These are phyloP conservation scores for Hucho hucho DNA, from an alignment of 2,113 vertebrate species.

Conservation along the genomic window DNA sequence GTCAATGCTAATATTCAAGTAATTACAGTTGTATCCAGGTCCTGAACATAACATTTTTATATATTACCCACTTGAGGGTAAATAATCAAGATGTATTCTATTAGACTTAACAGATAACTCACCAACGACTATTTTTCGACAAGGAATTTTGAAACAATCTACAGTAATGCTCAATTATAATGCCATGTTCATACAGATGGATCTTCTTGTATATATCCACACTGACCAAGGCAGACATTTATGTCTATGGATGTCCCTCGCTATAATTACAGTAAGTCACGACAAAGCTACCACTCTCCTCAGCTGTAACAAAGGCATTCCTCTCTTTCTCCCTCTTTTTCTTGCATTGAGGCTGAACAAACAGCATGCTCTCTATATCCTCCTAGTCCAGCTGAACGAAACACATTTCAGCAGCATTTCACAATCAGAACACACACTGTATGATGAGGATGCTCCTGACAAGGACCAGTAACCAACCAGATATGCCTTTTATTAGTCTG, in stretches of 20 bases:
- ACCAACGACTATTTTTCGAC: not conserved
- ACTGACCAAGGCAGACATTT: not conserved
- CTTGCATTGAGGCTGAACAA: constrained; percentile 1
- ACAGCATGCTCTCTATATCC: constrained; percentile 7
- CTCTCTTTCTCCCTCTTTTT: not conserved
- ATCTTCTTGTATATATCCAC: not conserved
- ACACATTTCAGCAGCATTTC: not conserved
- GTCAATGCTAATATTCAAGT: too few relatives aligned
- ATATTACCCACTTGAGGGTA: too few relatives aligned
- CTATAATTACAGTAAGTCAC: not conserved
- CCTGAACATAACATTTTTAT: too few relatives aligned
- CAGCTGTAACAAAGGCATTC: not conserved
- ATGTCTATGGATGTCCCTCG: not conserved
- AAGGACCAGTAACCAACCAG: too few relatives aligned
- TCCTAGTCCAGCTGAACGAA: not conserved
- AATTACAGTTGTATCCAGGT: too few relatives aligned
- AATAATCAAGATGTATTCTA: not conserved
- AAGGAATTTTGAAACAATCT: not conserved
- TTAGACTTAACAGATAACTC: not conserved
- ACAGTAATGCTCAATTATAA: not conserved
- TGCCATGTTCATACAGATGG: not conserved
- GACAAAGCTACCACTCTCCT: not conserved
- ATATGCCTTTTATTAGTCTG: too few relatives aligned
- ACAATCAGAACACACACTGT: constrained; percentile 5
- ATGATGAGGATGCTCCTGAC: too few relatives aligned